Evolutionary conservation across 2,797 vertebrate genomes (phyloP).

Genomic region (Oreortyx pictus): DNA sequence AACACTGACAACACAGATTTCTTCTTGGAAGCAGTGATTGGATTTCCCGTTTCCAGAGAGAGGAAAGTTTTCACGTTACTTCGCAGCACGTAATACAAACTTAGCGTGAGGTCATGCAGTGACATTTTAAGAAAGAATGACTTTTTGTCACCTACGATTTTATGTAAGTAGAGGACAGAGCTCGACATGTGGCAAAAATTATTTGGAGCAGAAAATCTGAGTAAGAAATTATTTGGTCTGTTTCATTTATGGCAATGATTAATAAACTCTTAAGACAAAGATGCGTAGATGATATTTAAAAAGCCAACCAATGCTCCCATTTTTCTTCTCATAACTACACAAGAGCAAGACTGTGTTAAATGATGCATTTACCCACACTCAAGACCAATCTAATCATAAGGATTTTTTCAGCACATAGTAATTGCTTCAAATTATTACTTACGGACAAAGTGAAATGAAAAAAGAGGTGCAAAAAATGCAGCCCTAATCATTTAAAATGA

Average conservation of each 20-base stretch:
- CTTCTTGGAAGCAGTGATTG: background rate
- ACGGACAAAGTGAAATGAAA: background rate
- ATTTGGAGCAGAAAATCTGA: background rate
- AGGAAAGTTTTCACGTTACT: background rate
- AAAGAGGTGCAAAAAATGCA: background rate
- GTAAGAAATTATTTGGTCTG: background rate
- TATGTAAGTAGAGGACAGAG: background rate
- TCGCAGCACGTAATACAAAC: accelerated
- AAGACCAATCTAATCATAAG: background rate
- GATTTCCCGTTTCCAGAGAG: background rate
- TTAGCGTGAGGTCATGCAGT: background rate
- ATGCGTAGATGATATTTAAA: background rate
- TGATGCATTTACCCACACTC: background rate
- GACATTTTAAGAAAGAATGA: background rate
- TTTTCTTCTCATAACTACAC: background rate
- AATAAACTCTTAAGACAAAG: background rate
- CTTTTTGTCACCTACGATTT: background rate
- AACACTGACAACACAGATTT: accelerated
- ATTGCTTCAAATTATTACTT: background rate
- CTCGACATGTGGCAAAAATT: background rate
- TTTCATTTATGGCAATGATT: background rate
- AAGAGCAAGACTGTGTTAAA: background rate
- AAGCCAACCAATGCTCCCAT: background rate
- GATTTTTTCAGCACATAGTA: background rate
- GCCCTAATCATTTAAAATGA: background rate